Evolutionary conservation across 1,140 invertebrate genomes (phyloP).

Genomic region (Caerostris darwini): DNA sequence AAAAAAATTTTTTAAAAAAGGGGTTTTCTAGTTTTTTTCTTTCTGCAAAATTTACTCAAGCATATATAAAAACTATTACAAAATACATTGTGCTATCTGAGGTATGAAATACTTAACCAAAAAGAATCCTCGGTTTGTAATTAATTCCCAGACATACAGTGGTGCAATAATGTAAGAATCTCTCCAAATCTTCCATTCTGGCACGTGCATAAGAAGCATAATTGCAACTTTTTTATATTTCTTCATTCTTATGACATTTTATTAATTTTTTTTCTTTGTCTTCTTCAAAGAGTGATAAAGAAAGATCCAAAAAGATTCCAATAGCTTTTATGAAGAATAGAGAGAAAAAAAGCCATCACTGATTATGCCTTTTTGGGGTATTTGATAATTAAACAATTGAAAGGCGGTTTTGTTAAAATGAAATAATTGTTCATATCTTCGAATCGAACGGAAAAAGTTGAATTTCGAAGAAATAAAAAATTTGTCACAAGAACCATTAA

Average conservation of each 20-base stretch:
- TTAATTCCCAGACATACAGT: neutral
- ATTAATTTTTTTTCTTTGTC: neutral
- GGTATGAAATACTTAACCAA: neutral
- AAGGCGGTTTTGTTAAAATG: constrained; percentile 55
- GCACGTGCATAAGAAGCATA: neutral
- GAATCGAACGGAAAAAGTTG: neutral
- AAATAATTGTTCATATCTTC: constrained; percentile 45
- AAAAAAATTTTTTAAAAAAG: neutral
- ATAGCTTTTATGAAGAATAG: neutral
- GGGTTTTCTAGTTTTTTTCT: neutral
- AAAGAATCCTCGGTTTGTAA: neutral
- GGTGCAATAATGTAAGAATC: neutral
- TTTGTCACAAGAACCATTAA: neutral
- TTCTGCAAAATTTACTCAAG: neutral
- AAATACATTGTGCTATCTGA: neutral
- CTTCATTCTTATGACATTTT: neutral
- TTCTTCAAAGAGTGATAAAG: neutral
- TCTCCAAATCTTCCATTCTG: neutral
- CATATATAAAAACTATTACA: neutral
- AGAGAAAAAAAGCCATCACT: neutral
- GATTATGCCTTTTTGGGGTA: constrained; percentile 38
- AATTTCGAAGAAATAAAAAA: neutral
- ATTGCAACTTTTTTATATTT: neutral
- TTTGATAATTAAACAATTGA: constrained; percentile 62
- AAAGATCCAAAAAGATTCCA: neutral